These are phyloP conservation scores for Perodicticus potto DNA, from an alignment of 2,797 vertebrate genomes.

Conservation along the genomic window DNA sequence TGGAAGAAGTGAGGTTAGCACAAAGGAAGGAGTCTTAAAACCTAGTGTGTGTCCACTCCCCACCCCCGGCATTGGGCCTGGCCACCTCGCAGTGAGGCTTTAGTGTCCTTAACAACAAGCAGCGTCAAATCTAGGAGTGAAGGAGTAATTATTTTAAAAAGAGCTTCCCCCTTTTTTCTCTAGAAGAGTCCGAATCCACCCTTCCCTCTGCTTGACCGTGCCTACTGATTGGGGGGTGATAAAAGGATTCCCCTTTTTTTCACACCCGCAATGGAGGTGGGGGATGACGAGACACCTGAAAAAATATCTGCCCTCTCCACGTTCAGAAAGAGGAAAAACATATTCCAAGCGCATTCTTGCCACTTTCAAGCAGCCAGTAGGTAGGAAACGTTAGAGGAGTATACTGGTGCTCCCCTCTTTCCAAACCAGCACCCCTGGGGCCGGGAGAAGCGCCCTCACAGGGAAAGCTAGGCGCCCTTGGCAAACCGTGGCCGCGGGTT, in stretches of 20 bases:
- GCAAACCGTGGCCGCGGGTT: not conserved
- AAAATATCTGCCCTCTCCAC: constrained; percentile 39
- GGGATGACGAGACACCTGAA: constrained; percentile 20
- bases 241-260: constrained; percentile 27
- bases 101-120: not conserved
- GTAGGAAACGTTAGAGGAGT: not conserved
- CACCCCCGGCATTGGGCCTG: not conserved
- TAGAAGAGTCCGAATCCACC: not conserved
- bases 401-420: not conserved
- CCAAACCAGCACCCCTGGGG: not conserved
- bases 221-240: not conserved
- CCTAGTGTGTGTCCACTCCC: not conserved
- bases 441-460: not conserved
- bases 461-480: not conserved
- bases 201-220: not conserved
- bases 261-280: constrained; percentile 4
- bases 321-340: constrained; percentile 59
- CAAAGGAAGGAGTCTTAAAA: constrained; percentile 52
- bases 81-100: not conserved
- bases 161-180: not conserved
- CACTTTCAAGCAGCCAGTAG: not conserved
- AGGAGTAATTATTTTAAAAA: not conserved
- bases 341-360: not conserved
- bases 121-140: not conserved
- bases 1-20: constrained; percentile 62